phyloP scores from a whole-genome alignment of 2,888 invertebrate species.

The Uropetala carovei region DNA sequence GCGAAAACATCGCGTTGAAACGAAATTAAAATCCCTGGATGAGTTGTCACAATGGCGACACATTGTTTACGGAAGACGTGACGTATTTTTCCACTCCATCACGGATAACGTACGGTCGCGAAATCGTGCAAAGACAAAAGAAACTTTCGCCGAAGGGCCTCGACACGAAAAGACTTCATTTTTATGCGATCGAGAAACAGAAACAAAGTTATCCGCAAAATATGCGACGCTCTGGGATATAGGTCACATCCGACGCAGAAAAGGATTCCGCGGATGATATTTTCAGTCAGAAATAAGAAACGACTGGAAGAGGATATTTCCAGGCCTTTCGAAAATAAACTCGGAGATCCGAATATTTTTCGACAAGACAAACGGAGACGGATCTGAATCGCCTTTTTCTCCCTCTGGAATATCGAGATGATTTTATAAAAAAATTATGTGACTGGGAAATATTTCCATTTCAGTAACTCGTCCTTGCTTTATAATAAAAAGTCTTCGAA shows the following conservation, averaged over 20 bases:
- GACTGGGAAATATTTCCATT: too few species aligned
- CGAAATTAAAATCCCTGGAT: background rate
- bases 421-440: too few species aligned
- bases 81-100: background rate
- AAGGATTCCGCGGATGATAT: background rate
- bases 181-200: background rate
- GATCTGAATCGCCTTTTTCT: too few species aligned
- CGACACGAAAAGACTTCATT: background rate
- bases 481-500: background rate
- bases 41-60: background rate
- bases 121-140: background rate
- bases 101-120: background rate
- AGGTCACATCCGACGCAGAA: constrained; percentile 2
- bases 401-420: too few species aligned
- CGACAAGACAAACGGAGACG: too few species aligned
- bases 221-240: constrained; percentile 1
- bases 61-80: background rate
- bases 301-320: too few species aligned
- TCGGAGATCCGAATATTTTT: too few species aligned
- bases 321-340: too few species aligned
- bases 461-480: background rate
- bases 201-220: background rate
- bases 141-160: background rate
- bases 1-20: background rate
- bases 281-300: too few species aligned